Evolutionary conservation across 2,113 vertebrate genomes (phyloP), one percentile per base, ranked within the genome.

Genomic region (Pampusana beccarii): DNA sequence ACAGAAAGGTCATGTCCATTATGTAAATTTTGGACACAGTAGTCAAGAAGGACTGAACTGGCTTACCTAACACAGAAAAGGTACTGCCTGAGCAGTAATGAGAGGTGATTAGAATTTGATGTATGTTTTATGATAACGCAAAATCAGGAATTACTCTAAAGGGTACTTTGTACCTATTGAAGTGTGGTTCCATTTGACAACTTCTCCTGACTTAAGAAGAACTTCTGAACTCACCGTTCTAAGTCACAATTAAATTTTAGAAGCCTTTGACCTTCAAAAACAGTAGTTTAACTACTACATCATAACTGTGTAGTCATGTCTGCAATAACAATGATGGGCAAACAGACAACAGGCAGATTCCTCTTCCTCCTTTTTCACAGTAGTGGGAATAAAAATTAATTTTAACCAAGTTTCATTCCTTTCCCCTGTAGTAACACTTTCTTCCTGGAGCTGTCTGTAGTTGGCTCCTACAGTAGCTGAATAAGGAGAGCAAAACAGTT

Each of bases 141-240:
- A 77, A 86, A 18, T 31, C 50, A 89, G 71, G 38, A 91, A 62
- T 58, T 82, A 31, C 78, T 89, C 81, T 81, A 88, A 80, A 50
- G 44, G 56, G 36, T 88, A 80, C 57, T 94, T 89, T 33, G 25
- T 93, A 64, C 61, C 74, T 87, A 74, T 4, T 89, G 78, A 91
- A 94, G 79, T 69, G 36, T 81, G 61, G 57, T 71, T 92, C 57
- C n/a, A 33, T 66, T 95, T 94, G 89, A 81, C 93, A 95, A 73
- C 70, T 93, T 73, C 80, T 84, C 53, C 62, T 65, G 36, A 79
- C n/a, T 91, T 65, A 51, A 83, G 53, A 7, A 88, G 53, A 87
- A 81, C 86, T 93, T 80, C 80, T 79, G 60, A 92, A 86, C 48
- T 64, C 67, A 56, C 48, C 91, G 53, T 73, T 75, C 0, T 93